Percentiles rank a stretch among this genome's conserved stretches.
These are phyloP conservation scores for Leptopilina myrica DNA, from an alignment of 2,888 invertebrate genomes.

Conservation along the genomic window DNA sequence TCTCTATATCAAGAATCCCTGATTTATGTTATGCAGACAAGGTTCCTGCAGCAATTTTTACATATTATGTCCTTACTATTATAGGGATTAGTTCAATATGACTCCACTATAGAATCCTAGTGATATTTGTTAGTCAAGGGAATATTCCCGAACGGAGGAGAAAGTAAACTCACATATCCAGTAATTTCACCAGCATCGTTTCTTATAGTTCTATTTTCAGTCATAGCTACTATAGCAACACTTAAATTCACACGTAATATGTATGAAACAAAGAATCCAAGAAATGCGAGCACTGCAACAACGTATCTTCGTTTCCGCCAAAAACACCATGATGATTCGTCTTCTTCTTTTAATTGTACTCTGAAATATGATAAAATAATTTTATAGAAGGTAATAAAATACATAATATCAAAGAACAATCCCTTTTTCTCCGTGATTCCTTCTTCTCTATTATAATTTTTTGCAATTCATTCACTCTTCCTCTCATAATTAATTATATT, in stretches of 20 bases:
- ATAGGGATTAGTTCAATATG: no score
- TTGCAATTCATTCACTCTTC: no score
- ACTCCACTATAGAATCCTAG: no score
- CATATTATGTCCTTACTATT: not conserved
- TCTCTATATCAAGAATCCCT: no score
- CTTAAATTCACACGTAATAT: constrained; percentile 92
- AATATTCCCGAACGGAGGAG: no score
- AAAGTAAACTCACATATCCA: constrained; percentile 77
- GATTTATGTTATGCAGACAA: no score
- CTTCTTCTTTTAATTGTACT: constrained; percentile 61
- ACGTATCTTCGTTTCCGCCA: constrained; percentile 87
- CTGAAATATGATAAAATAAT: constrained; percentile 45
- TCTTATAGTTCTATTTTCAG: constrained; percentile 81
- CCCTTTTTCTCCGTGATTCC: no score
- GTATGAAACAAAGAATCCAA: constrained; percentile 91
- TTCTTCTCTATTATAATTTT: no score
- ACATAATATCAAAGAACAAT: no score
- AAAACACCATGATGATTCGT: constrained; percentile 81
- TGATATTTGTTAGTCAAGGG: not conserved
- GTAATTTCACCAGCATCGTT: constrained; percentile 81
- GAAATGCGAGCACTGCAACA: constrained; percentile 87
- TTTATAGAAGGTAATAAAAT: no score
- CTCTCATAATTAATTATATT: no score
- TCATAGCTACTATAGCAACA: constrained; percentile 96
- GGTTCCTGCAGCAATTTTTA: not conserved